Conservation (phyloP, 1,140 invertebrate species). For the Globodera rostochiensis region DNA sequence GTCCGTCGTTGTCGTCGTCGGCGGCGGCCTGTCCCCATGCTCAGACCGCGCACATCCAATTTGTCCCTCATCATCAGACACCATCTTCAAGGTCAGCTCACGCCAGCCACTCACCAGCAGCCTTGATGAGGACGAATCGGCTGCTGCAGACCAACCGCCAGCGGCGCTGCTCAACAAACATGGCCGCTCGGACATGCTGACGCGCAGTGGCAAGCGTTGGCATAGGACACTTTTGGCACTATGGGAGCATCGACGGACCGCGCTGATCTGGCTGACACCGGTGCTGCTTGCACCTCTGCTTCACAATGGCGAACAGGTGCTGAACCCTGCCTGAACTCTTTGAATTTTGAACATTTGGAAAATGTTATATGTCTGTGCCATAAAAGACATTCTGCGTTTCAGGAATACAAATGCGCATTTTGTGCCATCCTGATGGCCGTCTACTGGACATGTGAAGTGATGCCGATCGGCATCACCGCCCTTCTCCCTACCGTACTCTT, state of each 20-base stretch:
- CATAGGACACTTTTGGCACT: background rate
- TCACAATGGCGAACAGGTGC: slow-evolving; percentile 1
- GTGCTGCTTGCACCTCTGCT: slow-evolving; percentile 18
- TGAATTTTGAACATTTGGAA: too few species aligned
- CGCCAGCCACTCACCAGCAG: background rate
- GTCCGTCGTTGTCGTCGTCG: background rate
- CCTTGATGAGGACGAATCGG: background rate
- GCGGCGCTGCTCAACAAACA: too few species aligned
- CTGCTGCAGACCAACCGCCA: too few species aligned
- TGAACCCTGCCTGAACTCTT: background rate
- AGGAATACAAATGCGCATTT: slow-evolving; percentile 62
- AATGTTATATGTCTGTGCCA: background rate
- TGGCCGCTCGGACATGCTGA: too few species aligned
- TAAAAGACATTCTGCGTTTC: slow-evolving; percentile 1
- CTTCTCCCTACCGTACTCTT: slow-evolving; percentile 67
- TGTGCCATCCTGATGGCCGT: slow-evolving; percentile 65
- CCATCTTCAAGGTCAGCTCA: background rate
- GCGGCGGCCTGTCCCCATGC: background rate
- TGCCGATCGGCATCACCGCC: slow-evolving; percentile 69
- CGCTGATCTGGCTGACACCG: slow-evolving; percentile 7
- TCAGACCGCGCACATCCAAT: background rate
- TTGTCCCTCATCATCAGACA: background rate
- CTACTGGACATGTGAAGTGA: slow-evolving; percentile 69
- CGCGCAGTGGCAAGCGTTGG: too few species aligned
- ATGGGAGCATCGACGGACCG: background rate